Conservation (phyloP, 2,797 vertebrate species). For the Micrastur ruficollis region DNA sequence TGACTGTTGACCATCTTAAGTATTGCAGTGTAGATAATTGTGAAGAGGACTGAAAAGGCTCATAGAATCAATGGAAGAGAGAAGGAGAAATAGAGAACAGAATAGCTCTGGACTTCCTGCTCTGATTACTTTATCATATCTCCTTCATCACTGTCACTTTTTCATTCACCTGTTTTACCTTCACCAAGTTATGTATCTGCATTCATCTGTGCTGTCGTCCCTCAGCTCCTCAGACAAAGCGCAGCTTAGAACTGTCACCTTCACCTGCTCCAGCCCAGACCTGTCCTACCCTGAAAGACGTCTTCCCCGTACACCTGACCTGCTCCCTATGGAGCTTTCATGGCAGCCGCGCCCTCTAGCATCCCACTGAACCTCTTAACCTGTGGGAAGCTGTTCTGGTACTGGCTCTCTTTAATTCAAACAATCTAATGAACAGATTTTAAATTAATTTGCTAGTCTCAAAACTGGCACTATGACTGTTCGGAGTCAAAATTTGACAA, state of each 20-base stretch:
- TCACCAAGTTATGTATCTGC: rapidly evolving
- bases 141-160: background rate
- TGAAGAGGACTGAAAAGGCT: background rate
- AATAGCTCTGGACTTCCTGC: background rate
- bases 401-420: background rate
- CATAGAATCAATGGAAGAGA: background rate
- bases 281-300: background rate
- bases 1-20: background rate
- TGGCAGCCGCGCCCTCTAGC: background rate
- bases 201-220: background rate
- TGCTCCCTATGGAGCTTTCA: background rate
- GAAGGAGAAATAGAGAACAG: background rate
- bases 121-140: background rate
- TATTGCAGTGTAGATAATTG: background rate
- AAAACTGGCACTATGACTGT: background rate
- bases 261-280: background rate
- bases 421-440: background rate
- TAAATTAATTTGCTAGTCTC: background rate
- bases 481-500: background rate
- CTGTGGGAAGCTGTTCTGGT: background rate
- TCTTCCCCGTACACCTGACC: background rate
- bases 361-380: background rate
- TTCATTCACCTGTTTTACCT: background rate
- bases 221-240: background rate
- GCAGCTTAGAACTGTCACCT: background rate